Percentiles rank a stretch among this genome's conserved stretches.
Conservation (phyloP, 2,113 vertebrate genomes). For the Albula glossodonta region DNA sequence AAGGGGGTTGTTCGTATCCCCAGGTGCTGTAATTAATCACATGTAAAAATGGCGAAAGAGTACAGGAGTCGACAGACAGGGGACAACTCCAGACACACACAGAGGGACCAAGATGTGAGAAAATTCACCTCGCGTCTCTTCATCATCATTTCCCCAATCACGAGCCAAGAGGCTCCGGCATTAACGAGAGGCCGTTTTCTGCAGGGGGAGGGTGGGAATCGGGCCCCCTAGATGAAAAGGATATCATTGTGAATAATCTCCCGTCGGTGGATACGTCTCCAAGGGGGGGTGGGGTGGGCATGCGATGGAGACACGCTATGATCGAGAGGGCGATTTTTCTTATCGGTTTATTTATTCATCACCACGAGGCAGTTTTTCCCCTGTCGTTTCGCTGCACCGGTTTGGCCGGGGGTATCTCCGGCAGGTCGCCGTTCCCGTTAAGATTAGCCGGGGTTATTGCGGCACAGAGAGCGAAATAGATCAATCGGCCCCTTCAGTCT, state of each 20-base stretch:
- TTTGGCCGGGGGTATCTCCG: not conserved
- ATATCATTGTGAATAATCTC: not conserved
- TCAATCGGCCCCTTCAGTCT: not conserved
- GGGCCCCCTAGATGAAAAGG: too few relatives aligned
- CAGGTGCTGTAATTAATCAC: slow-evolving; percentile 1
- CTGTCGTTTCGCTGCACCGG: not conserved
- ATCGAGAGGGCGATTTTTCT: not conserved
- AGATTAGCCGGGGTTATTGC: not conserved
- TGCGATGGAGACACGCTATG: not conserved
- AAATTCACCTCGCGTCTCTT: too few relatives aligned
- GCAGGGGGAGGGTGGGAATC: too few relatives aligned
- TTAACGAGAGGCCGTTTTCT: too few relatives aligned
- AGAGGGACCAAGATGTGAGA: not conserved
- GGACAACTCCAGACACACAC: not conserved
- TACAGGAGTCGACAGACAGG: not conserved
- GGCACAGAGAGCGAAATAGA: not conserved
- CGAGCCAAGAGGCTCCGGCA: too few relatives aligned
- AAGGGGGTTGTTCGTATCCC: not conserved
- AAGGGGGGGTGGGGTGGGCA: too few relatives aligned
- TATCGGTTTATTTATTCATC: not conserved
- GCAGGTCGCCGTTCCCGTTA: too few relatives aligned
- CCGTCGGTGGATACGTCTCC: not conserved
- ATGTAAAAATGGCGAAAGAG: not conserved
- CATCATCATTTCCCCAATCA: too few relatives aligned
- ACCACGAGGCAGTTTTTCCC: not conserved